These are phyloP conservation scores for Papilio xuthus DNA, from an alignment of 1,140 invertebrate species.

Conservation along the genomic window DNA sequence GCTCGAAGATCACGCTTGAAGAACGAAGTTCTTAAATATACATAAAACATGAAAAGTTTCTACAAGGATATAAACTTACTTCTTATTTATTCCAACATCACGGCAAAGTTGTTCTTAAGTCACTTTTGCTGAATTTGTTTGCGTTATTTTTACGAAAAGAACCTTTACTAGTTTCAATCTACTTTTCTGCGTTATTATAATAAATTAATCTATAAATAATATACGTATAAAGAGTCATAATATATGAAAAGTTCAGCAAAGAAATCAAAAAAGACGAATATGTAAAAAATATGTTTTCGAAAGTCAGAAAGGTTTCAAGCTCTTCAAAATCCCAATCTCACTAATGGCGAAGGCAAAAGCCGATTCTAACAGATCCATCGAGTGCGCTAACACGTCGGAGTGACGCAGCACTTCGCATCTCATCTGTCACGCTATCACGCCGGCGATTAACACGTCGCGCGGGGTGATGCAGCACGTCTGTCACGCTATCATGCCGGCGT, in stretches of 20 bases:
- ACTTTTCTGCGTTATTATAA: not conserved
- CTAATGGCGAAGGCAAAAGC: conserved; percentile 28
- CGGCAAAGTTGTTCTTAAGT: conserved; percentile 9
- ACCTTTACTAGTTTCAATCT: not conserved
- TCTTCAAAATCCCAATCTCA: not conserved
- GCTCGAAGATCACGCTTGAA: conserved; percentile 10
- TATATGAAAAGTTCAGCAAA: not conserved
- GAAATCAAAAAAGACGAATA: not conserved
- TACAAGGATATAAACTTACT: conserved; percentile 12
- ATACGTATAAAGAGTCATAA: not conserved
- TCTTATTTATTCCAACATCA: conserved; percentile 18
- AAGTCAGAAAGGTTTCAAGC: not conserved
- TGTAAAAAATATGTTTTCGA: not conserved
- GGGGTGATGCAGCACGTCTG: conserved; percentile 14
- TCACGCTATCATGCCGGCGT: not conserved
- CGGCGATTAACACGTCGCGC: conserved; percentile 5
- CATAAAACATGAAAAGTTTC: conserved; percentile 19
- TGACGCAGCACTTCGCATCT: conserved; percentile 40
- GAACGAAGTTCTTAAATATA: conserved; percentile 18
- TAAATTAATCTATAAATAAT: not conserved
- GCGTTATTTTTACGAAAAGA: not conserved
- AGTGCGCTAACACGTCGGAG: conserved; percentile 1
- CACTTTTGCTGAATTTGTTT: conserved; percentile 15
- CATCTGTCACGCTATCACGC: conserved; percentile 50
- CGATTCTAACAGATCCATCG: conserved; percentile 15